These are phyloP conservation scores for Paraescarpia echinospica DNA, from an alignment of 1,140 invertebrate genomes.

Conservation along the genomic window DNA sequence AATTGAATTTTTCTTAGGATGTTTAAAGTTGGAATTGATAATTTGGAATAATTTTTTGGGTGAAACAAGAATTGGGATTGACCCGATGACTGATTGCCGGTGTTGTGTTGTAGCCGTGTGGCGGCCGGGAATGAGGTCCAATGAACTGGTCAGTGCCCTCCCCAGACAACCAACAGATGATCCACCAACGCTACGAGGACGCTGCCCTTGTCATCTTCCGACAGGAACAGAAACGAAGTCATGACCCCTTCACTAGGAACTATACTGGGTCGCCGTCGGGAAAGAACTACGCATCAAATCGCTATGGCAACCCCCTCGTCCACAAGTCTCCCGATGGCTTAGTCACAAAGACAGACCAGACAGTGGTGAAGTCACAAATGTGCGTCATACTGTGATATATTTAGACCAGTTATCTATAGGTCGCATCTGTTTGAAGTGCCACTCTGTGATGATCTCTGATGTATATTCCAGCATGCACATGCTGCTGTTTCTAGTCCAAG, in stretches of 20 bases:
- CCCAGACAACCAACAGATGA: constrained; percentile 35
- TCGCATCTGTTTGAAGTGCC: background rate
- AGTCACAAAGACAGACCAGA: constrained; percentile 39
- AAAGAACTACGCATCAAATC: constrained; percentile 5
- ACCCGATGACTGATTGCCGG: too few species aligned
- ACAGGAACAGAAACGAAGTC: constrained; percentile 40
- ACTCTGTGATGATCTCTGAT: background rate
- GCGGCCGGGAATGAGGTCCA: constrained; percentile 11
- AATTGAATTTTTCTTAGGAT: too few species aligned
- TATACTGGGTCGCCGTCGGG: background rate
- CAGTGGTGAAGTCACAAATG: constrained; percentile 41
- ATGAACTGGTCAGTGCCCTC: constrained; percentile 8
- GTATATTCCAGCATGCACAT: background rate
- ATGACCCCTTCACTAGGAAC: background rate
- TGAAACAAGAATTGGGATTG: too few species aligned
- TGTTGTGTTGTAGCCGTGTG: background rate
- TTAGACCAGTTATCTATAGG: background rate
- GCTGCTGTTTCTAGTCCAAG: background rate
- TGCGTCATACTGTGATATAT: constrained; percentile 40
- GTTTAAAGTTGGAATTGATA: too few species aligned
- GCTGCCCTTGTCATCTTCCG: constrained; percentile 53
- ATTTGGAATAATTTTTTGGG: too few species aligned
- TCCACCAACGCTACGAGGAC: constrained; percentile 58
- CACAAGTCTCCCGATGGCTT: constrained; percentile 34
- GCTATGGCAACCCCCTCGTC: constrained; percentile 17